Base-by-base conservation (phyloP, 2,113 vertebrate species). In the Oophaga pumilio region DNA sequence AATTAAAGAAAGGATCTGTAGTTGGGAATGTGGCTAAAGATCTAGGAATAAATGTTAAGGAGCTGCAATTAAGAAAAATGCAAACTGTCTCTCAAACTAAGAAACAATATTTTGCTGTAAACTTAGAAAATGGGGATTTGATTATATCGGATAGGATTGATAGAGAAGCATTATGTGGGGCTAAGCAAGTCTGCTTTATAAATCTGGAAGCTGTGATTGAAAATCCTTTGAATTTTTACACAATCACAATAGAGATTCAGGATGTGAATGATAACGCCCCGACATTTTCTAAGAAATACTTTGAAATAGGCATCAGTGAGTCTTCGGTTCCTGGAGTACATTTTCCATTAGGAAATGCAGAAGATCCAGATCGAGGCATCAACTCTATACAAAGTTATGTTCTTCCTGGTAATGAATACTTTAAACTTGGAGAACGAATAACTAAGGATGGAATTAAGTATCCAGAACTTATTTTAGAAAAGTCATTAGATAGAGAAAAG, bases 41-140 rank as follows among this genome's bases (percentile, higher is more conserved):
- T 43, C 17, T 94, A 4, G 95, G 93, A 24, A 89, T 96, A 82
- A 92, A 94, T 82, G 76, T 92, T 62, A 91, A 69, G 89, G 69
- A 73, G 18, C 14, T 73, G 69, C 69, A 73, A 10, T 18, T 73
- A 10, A 93, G 95, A 93, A 95, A 95, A 85, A 88, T 96, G 20
- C 92, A 93, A 0, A 93, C 95, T 62, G 92, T 93, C 8, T 93
- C 93, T 1, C 93, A 94, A 43, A 90, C 92, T 89, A 90, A 94
- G 90, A 93, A 94, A 89, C 93, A 94, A 0, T 94, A 94, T 93
- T 95, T 96, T 57, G 90, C 52, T 56, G 85, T 96, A 6, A 94
- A 94, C 90, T 73, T 91, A 57, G 88, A 92, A 9, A 95, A 95
- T 57, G 95, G 96, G 56, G 93, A 95, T 52, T 90, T 73, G 9